Conservation (phyloP, 2,888 invertebrate species). For the Abscondita cerata region DNA sequence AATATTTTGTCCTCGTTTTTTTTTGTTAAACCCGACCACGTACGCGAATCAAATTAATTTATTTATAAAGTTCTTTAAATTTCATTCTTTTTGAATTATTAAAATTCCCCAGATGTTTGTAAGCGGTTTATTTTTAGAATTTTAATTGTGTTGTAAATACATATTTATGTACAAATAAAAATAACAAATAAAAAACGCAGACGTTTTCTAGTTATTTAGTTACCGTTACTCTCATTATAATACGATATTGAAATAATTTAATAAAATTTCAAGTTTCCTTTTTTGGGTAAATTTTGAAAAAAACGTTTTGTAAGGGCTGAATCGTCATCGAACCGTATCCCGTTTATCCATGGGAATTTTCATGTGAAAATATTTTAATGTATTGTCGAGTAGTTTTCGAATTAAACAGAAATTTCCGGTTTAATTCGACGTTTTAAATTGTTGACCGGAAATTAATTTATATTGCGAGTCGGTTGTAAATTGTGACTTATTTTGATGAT, state of each 20-base stretch:
- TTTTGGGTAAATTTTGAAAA: neutral
- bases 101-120: too few relatives aligned
- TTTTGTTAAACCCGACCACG: too few relatives aligned
- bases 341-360: neutral
- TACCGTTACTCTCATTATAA: slow-evolving; percentile 7
- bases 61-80: too few relatives aligned
- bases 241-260: slow-evolving; percentile 3
- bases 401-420: slow-evolving; percentile 53
- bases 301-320: too few relatives aligned
- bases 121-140: too few relatives aligned
- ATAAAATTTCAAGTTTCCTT: neutral
- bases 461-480: slow-evolving; percentile 31
- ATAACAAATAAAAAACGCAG: too few relatives aligned
- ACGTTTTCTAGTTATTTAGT: neutral
- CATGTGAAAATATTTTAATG: slow-evolving; percentile 34
- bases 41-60: too few relatives aligned
- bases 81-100: too few relatives aligned
- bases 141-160: too few relatives aligned
- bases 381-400: slow-evolving; percentile 46
- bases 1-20: too few relatives aligned
- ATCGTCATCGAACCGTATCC: neutral
- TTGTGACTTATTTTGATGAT: slow-evolving; percentile 17
- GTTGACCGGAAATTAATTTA: slow-evolving; percentile 49
- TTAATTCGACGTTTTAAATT: slow-evolving; percentile 43
- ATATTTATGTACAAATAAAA: too few relatives aligned